phyloP scores from a whole-genome alignment of 1,140 invertebrate genomes.

The Kradibia gibbosae region DNA sequence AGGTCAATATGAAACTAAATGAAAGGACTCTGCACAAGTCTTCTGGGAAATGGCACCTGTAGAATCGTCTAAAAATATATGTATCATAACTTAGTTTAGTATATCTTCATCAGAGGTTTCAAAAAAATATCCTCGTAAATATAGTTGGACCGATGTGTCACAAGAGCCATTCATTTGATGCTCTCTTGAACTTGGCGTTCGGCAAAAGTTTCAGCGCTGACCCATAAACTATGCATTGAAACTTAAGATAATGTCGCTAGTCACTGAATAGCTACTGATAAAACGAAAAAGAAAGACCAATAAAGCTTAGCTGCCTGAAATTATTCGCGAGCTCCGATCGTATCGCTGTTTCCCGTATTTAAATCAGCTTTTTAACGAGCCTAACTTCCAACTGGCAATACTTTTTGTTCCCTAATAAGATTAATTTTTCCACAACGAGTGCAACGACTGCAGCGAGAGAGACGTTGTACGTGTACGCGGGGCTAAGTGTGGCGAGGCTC shows the following conservation, averaged over 20 bases:
- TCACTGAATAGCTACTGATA: not conserved
- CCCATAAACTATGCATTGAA: not conserved
- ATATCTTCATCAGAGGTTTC: not conserved
- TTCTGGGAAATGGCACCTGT: not conserved
- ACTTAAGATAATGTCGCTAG: not conserved
- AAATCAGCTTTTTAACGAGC: no score
- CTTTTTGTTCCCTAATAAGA: no score
- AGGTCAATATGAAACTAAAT: constrained; percentile 22
- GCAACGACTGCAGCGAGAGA: no score
- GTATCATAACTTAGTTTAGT: not conserved
- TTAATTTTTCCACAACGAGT: no score
- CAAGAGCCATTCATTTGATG: not conserved
- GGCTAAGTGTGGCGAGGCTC: no score
- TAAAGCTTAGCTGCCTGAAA: not conserved
- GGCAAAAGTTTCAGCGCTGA: not conserved
- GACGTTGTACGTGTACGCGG: no score
- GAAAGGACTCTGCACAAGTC: constrained; percentile 11
- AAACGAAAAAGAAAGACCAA: not conserved
- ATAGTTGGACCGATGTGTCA: not conserved
- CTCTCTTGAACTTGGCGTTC: not conserved
- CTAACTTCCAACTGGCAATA: no score
- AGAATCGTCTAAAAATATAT: constrained; percentile 4
- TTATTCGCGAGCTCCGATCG: no score
- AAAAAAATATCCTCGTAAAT: not conserved
- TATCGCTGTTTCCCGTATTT: no score